A percentile compares a stretch with the other conserved stretches of the same genome.
Conservation (phyloP, 1,140 invertebrate species). For the Solen grandis region DNA sequence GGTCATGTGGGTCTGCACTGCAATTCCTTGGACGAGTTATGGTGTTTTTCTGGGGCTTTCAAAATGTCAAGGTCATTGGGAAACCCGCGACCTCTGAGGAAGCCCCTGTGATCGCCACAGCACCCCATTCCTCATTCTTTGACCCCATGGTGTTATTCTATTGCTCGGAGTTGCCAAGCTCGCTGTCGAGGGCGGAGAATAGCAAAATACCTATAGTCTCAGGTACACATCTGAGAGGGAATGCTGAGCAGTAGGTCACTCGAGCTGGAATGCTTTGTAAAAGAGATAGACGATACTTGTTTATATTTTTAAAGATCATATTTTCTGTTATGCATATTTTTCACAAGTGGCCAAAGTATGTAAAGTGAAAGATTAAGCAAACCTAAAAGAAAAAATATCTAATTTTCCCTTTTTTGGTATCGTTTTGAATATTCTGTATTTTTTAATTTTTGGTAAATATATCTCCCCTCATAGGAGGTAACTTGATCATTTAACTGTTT, state of each 20-base stretch:
- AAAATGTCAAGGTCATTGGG: slow-evolving; percentile 70
- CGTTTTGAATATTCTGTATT: too few relatives aligned
- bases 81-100: slow-evolving; percentile 79
- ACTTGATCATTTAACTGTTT: too few relatives aligned
- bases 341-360: too few relatives aligned
- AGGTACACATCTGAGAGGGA: slow-evolving; percentile 86
- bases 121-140: slow-evolving; percentile 95
- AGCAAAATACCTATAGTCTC: slow-evolving; percentile 86
- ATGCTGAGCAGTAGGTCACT: not conserved
- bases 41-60: slow-evolving; percentile 68
- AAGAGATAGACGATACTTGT: too few relatives aligned
- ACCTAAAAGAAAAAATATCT: too few relatives aligned
- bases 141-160: slow-evolving; percentile 88
- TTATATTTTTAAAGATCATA: too few relatives aligned
- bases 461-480: too few relatives aligned
- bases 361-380: too few relatives aligned
- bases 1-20: slow-evolving; percentile 59
- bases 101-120: slow-evolving; percentile 91
- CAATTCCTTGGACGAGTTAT: slow-evolving; percentile 60
- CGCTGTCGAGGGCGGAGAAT: slow-evolving; percentile 90
- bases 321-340: too few relatives aligned
- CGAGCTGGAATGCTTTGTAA: not conserved
- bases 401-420: too few relatives aligned
- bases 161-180: slow-evolving; percentile 87
- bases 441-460: too few relatives aligned